phyloP scores from a whole-genome alignment of 2,113 vertebrate species.

The Ceuthmochares aereus region DNA sequence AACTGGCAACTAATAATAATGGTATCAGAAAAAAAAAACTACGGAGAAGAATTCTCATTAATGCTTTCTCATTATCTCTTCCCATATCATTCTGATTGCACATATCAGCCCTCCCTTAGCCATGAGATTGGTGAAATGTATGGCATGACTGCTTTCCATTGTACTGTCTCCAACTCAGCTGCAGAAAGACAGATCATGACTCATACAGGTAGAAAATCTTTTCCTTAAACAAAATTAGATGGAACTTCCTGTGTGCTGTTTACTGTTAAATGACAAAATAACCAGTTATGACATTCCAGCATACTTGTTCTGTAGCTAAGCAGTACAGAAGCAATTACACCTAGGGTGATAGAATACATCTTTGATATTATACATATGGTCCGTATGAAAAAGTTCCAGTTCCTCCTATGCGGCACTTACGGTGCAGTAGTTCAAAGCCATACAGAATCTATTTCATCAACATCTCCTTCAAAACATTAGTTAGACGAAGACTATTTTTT shows the following conservation, averaged over 20 bases:
- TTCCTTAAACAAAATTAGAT: background rate
- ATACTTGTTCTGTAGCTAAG: background rate
- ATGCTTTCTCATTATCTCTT: background rate
- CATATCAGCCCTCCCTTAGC: background rate
- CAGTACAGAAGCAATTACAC: background rate
- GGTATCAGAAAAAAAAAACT: background rate
- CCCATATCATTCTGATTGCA: background rate
- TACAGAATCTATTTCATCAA: background rate
- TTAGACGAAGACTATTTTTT: background rate
- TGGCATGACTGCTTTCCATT: background rate
- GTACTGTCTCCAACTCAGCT: background rate
- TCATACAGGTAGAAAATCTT: background rate
- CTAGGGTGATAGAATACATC: background rate
- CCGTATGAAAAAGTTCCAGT: background rate
- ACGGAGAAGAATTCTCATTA: constrained; percentile 8
- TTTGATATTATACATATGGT: background rate
- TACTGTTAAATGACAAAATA: background rate
- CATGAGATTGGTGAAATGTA: background rate
- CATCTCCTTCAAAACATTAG: background rate
- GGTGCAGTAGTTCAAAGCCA: background rate
- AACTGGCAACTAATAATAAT: background rate
- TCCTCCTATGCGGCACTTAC: too few relatives aligned
- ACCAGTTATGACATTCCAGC: background rate
- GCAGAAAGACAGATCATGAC: background rate
- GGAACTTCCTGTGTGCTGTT: background rate